phyloP scores from a whole-genome alignment of 2,888 invertebrate genomes.

The Brenthis hecate region DNA sequence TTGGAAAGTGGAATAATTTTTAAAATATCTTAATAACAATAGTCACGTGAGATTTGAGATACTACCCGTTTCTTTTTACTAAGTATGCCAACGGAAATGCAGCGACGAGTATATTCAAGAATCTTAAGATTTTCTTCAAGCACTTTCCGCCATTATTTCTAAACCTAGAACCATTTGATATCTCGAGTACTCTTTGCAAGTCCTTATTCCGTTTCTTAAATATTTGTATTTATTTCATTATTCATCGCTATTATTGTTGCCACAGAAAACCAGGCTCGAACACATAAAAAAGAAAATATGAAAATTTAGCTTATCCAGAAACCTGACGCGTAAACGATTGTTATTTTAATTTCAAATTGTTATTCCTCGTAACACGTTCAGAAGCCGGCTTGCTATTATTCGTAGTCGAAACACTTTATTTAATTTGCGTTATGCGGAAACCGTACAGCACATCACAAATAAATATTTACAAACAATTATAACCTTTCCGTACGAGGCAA shows the following conservation, averaged over 20 bases:
- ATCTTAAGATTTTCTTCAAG: not conserved
- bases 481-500: constrained; percentile 15
- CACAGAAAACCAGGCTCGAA: constrained; percentile 14
- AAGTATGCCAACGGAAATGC: constrained; percentile 1
- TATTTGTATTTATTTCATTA: not conserved
- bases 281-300: constrained; percentile 1
- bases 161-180: not conserved
- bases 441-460: constrained; percentile 35
- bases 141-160: constrained; percentile 4
- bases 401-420: constrained; percentile 72
- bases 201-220: constrained; percentile 1
- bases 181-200: not conserved
- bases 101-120: not conserved
- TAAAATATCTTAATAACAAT: no score
- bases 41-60: no score
- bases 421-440: constrained; percentile 74
- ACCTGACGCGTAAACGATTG: constrained; percentile 46
- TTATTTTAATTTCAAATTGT: constrained; percentile 41
- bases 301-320: constrained; percentile 39
- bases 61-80: not conserved
- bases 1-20: no score
- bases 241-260: constrained; percentile 1
- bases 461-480: constrained; percentile 26
- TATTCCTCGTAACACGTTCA: constrained; percentile 41
- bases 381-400: constrained; percentile 53